Conservation (phyloP, 35 echinoderm and acorn worm species). For the Apostichopus japonicus region DNA sequence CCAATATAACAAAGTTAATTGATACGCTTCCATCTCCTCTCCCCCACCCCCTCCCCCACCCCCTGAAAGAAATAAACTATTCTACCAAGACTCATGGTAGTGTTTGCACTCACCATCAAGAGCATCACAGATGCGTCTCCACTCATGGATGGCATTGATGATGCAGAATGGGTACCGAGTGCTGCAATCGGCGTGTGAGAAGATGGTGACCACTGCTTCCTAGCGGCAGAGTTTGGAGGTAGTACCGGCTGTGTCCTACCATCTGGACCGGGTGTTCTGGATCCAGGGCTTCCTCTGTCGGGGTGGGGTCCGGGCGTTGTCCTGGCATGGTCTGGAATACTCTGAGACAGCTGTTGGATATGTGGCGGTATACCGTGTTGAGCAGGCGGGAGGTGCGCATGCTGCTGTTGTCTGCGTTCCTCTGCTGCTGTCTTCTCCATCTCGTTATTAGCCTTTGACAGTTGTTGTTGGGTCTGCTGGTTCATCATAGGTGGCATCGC, state of each 20-base stretch:
- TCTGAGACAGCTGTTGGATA: slow-evolving; percentile 49
- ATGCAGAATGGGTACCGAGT: slow-evolving; percentile 54
- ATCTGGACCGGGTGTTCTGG: slow-evolving; percentile 46
- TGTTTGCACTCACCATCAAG: slow-evolving; percentile 62
- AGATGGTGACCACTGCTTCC: slow-evolving; percentile 57
- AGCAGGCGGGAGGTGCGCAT: slow-evolving; percentile 48
- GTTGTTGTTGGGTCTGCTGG: slow-evolving; percentile 41
- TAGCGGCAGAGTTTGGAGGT: not conserved
- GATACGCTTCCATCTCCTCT: not conserved
- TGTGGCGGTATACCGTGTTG: slow-evolving; percentile 61
- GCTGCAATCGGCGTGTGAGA: slow-evolving; percentile 64
- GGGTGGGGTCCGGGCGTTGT: slow-evolving; percentile 58
- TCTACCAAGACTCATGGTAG: not conserved
- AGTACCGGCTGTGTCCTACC: slow-evolving; percentile 12
- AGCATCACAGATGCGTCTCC: slow-evolving; percentile 73
- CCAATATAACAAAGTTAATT: not conserved
- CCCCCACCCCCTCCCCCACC: no score
- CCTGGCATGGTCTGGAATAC: slow-evolving; percentile 17
- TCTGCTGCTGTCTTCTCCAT: slow-evolving; percentile 56
- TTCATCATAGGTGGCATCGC: slow-evolving; percentile 72
- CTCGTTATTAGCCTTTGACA: slow-evolving; percentile 39
- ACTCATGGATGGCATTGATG: slow-evolving; percentile 71
- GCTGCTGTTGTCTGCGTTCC: slow-evolving; percentile 21
- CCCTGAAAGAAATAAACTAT: not conserved
- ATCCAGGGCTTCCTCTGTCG: slow-evolving; percentile 52